Evolutionary conservation across 1,140 invertebrate genomes (phyloP).

Genomic region (Eubasilissa regina): DNA sequence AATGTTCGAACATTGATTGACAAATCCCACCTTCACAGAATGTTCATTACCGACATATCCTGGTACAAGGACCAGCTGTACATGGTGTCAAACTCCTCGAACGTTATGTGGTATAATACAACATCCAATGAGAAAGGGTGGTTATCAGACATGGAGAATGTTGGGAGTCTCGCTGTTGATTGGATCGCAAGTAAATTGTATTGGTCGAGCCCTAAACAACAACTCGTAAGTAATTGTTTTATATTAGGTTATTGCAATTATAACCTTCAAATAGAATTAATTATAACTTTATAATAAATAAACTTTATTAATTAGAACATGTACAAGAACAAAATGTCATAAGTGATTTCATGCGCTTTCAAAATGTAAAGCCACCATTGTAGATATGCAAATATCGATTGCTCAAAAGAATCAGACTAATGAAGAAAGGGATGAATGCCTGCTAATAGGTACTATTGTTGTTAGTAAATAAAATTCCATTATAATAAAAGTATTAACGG

Average conservation of each 20-base stretch:
- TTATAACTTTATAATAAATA: too few relatives aligned
- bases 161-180: slow-evolving; percentile 87
- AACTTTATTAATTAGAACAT: too few relatives aligned
- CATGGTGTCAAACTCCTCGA: slow-evolving; percentile 82
- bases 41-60: slow-evolving; percentile 77
- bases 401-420: too few relatives aligned
- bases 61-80: slow-evolving; percentile 81
- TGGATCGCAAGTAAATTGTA: slow-evolving; percentile 92
- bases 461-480: too few relatives aligned
- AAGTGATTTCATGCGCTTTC: too few relatives aligned
- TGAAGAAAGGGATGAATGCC: too few relatives aligned
- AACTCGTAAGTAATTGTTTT: slow-evolving; percentile 75
- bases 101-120: slow-evolving; percentile 80
- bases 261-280: not conserved
- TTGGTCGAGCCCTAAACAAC: slow-evolving; percentile 90
- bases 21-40: slow-evolving; percentile 70
- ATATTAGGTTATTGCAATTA: slow-evolving; percentile 17
- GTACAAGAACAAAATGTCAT: too few relatives aligned
- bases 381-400: too few relatives aligned
- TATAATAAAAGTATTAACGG: too few relatives aligned
- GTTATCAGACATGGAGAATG: slow-evolving; percentile 79
- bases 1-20: slow-evolving; percentile 78
- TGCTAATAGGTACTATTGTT: too few relatives aligned
- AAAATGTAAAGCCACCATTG: too few relatives aligned
- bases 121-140: slow-evolving; percentile 73